Evolutionary conservation across 2,888 invertebrate species (phyloP), one percentile per base, ranked within the genome.

Genomic region (Mycalesis mineus): DNA sequence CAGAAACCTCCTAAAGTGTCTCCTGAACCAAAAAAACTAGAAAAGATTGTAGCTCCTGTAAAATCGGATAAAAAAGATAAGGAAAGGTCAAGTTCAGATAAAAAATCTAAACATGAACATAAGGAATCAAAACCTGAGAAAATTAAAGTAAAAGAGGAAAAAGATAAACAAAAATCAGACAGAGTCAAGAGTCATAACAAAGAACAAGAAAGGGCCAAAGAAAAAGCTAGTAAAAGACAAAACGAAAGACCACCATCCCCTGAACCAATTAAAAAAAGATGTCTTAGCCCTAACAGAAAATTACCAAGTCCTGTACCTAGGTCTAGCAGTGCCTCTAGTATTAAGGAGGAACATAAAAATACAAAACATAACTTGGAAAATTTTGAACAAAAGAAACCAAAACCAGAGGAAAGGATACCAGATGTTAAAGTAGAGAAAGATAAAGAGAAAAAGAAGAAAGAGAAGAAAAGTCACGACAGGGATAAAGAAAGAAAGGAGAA

Each of bases 1-100:
- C 94, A 93, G 58, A 96, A 95, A 75, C 93, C 93, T 37, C 88
- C 92, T 2, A 95, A 94, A 84, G 88, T 92, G 33, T 93, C 93
- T 7, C 92, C 93, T 11, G 94, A 94, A 63, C 91, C 91, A 29
- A 93, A 92, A 68, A 94, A 92, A 74, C 74, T 76, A 53, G 82
- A 82, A 33, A 80, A 75, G 55, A 78, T 70, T 70, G 68, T 73
- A 40, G 74, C 80, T 47, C 67, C 77, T 60, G 67, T 78, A 37
- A 86, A 86, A 65, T 70, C 87, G 8, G 91, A 92, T 31, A 93
- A 92, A 72, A 84, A 88, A 62, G 92, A 93, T 2, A 93, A 92
- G 62, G 90, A 90, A 15, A 81, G 84, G 71, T 79, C 82, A 58
- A 81, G 77, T 68, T 80, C 83, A 54, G 88, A 90, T 42, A 90